Evolutionary conservation across 2,797 vertebrate species (phyloP), one percentile per base, ranked within the genome.

Genomic region (Pelobates cultripes): DNA sequence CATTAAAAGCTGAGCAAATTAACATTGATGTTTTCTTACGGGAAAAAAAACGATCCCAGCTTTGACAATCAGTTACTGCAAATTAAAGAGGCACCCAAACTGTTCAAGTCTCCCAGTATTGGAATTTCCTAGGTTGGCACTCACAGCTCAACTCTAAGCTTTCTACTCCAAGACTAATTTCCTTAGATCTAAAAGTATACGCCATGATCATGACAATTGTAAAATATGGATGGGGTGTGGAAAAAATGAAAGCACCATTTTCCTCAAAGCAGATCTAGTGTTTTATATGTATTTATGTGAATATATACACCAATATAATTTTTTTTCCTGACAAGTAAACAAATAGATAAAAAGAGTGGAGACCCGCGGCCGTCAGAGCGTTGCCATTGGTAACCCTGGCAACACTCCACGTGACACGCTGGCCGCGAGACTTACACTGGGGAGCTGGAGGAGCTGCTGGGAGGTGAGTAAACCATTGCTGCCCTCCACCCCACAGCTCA

Each of bases 251-350:
- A 43, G 43, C 42, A 55, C 3, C 42, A 28, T 28, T 66, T 7
- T 5, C 41, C 28, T 17, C 12, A 53, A 57, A n/a, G 3, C 15
- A 61, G 53, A n/a, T 75, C 69, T 43, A 42, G 28, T 41, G 64
- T 57, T 55, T 57, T 61, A 57, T 71, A 78, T 73, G 75, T 73
- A 77, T 73, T 82, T 77, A 77, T 72, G 75, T 47, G 1, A 40
- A 64, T 72, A 81, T 67, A 77, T 75, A 82, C 68, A 55, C 53
- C 44, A 66, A 60, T 71, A 68, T n/a, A n/a, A n/a, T 67, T 40
- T 40, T 40, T 9, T 60, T 4, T 51, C 44, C 45, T 43, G 51
- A 73, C 80, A 77, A 73, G 55, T 66, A 75, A 77, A 81, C 43
- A 71, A 2, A 67, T n/a, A 77, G 55, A 81, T 76, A 72, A 73